Conservation (phyloP, 2,797 vertebrate species). For the Gallinago stenura region DNA sequence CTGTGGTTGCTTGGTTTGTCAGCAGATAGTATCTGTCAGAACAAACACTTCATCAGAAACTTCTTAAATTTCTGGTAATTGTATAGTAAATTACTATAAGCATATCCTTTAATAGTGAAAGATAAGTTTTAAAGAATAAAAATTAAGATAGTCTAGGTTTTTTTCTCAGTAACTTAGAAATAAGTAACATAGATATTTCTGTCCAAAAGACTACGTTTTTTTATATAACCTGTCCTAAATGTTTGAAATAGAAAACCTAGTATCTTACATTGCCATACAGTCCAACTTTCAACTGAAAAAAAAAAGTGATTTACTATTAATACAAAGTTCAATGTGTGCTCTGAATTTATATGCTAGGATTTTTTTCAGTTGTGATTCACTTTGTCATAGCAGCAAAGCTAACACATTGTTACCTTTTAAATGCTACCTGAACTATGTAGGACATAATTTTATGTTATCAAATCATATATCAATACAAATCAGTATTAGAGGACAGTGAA, state of each 20-base stretch:
- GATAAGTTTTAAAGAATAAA: background rate
- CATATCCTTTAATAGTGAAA: background rate
- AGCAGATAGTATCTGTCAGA: constrained; percentile 1
- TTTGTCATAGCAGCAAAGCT: background rate
- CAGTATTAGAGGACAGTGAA: background rate
- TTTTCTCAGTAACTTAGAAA: background rate
- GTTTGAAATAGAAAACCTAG: background rate
- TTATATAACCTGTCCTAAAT: background rate
- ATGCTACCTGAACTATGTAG: background rate
- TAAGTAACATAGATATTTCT: background rate
- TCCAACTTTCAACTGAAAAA: background rate
- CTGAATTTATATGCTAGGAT: background rate
- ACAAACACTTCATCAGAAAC: constrained; percentile 3
- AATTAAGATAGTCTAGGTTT: background rate
- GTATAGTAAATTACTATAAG: background rate
- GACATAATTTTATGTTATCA: background rate
- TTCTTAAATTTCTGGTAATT: background rate
- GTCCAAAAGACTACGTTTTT: background rate
- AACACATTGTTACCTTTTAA: background rate
- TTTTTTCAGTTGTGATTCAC: background rate
- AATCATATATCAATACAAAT: background rate
- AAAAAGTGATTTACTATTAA: background rate
- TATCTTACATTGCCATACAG: background rate
- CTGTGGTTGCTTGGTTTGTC: background rate
- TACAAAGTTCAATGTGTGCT: background rate